Evolutionary conservation across 2,113 vertebrate genomes (phyloP), one percentile per base, ranked within the genome.

Genomic region (Psilopogon haemacephalus): DNA sequence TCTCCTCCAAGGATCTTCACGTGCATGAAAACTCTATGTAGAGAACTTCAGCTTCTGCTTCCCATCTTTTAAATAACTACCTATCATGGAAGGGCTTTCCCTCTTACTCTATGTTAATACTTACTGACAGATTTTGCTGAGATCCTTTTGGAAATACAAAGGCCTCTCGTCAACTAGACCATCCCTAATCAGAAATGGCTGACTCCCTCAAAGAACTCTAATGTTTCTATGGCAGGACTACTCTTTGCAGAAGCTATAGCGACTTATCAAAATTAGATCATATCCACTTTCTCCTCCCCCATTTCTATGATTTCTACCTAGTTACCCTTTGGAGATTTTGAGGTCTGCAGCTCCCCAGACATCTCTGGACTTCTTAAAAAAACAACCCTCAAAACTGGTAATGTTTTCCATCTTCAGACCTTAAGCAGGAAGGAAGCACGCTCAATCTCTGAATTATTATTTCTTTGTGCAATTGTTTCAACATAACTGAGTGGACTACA

Each of bases 311-410:
- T 55, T 72, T 48, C 50, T 21, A 5, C 11, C 23, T 32, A 59
- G 12, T 2, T 71, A 8, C 2, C 32, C 50, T 23, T 58, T 37
- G 38, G 11, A 76, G 27, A 55, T 11, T 74, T 55, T 56, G 58
- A 89, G 17, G n/a, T 5, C 32, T 82, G 42, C 23, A 73, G 37
- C n/a, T 65, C 44, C 28, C 27, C 30, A 69, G 7, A 52, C 32
- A 5, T 18, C 6, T 13, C 20, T 0, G 0, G 78, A 72, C 21
- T 14, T 73, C 48, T 42, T 11, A 68, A 71, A 79, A 42, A 62
- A 13, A 1, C 8, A 15, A 0, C 1, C 9, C 7, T 32, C 54
- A 52, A 58, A 85, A 44, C 20, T 9, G 13, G 10, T 32, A 33
- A 38, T 2, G 0, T 32, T 37, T 67, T 76, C 70, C 59, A 37